phyloP scores from a whole-genome alignment of 2,888 invertebrate genomes.

The Brenthis daphne region DNA sequence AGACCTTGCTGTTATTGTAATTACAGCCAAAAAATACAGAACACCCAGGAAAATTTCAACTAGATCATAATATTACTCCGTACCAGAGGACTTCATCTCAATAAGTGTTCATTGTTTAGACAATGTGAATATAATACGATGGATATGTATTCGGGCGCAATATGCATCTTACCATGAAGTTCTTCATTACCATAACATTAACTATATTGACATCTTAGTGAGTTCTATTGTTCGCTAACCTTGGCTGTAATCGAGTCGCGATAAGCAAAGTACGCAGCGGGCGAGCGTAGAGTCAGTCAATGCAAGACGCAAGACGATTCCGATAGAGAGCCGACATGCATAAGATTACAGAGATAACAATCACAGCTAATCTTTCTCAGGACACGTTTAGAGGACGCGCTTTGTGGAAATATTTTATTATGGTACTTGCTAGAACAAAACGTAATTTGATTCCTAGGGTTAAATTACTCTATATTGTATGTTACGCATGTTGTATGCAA shows the following conservation, averaged over 20 bases:
- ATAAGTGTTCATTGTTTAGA: not conserved
- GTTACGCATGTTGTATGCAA: too few species aligned
- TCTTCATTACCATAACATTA: conserved; percentile 29
- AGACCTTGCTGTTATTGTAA: conserved; percentile 11
- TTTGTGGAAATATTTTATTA: conserved; percentile 14
- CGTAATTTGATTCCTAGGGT: too few species aligned
- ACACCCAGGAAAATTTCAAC: not conserved
- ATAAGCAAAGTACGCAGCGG: conserved; percentile 58
- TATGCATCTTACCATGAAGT: conserved; percentile 21
- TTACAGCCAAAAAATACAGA: not conserved
- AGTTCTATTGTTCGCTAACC: conserved; percentile 49
- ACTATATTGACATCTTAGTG: conserved; percentile 36
- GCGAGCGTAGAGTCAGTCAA: conserved; percentile 5
- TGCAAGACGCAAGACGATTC: conserved; percentile 34
- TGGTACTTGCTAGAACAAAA: not conserved
- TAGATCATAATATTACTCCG: too few species aligned
- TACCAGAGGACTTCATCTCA: not conserved
- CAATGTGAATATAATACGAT: conserved; percentile 3
- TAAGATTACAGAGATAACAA: conserved; percentile 61
- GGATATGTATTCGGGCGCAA: conserved; percentile 11
- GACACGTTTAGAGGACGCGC: conserved; percentile 22
- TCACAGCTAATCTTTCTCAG: conserved; percentile 47
- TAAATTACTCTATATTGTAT: too few species aligned
- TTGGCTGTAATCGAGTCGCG: conserved; percentile 54
- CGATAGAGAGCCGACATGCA: conserved; percentile 49